Base-by-base conservation (phyloP, 2,797 vertebrate genomes). In the Sardinella longiceps region DNA sequence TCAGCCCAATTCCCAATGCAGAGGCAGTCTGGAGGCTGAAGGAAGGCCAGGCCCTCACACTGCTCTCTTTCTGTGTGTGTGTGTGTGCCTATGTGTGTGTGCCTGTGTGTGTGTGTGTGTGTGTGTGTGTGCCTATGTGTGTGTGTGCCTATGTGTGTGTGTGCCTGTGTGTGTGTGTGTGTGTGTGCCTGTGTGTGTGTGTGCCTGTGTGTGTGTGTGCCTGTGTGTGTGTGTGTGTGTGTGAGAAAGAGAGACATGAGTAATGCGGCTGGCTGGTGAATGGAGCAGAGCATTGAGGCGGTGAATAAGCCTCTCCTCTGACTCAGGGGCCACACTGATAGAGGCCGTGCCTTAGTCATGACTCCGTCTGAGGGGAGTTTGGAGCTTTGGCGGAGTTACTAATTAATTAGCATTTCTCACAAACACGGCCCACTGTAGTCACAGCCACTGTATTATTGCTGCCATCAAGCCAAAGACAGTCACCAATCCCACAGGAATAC, bases 301-400 rank as follows among this genome's bases (percentile, higher is more conserved):
- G 77, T 56, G 82, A 48, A 60, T 74, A 66, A 46, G 60, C 7
- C 15, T 77, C 18, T 70, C 80, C 80, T 81, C 39, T 70, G 84
- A 81, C 56, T 81, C 83, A 63, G 80, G 51, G 28, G 77, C 25
- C 12, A 14, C 48, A 46, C 56, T 18, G 51, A 77, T 39, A 37
- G 5, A 70, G 30, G 66, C 33, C 66, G 18, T 43, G 18, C 18
- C 33, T 77, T 77, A 77, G 70, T 43, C 37, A 43, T 39, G 23
- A 39, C 33, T 43, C 33, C 5, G 23, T 66, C 43, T 66, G 70
- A 33, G 37, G 37, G 48, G 46, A 20, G 11, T 77, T 39, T 43
- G 18, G 18, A 14, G 70, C 70, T 23, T 15, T 10, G 5, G 63
- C 63, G 2, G 14, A 74, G 66, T 37, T 39, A 74, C 66, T 74